These are phyloP conservation scores for Chiloscyllium punctatum DNA, from an alignment of 2,797 vertebrate genomes.

Conservation along the genomic window DNA sequence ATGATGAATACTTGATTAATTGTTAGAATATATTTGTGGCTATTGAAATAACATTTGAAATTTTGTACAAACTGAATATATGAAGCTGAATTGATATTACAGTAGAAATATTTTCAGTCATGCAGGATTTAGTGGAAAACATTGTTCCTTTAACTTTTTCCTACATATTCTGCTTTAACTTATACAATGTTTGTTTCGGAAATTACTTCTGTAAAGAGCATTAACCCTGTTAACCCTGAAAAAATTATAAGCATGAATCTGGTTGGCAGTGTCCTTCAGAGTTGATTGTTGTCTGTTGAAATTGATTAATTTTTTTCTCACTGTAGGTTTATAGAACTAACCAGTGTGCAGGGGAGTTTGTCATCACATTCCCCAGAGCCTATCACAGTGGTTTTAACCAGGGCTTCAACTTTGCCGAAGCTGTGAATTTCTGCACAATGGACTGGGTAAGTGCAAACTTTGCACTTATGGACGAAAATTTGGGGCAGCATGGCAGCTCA, in stretches of 20 bases:
- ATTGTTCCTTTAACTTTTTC: neutral
- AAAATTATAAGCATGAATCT: neutral
- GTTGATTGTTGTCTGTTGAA: neutral
- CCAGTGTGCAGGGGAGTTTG: slow-evolving; percentile 96
- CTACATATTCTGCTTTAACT: neutral
- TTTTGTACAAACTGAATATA: neutral
- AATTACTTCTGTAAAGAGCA: neutral
- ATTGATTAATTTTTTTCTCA: slow-evolving; percentile 38
- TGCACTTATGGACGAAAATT: neutral
- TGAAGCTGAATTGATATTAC: neutral
- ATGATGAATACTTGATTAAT: too few relatives aligned
- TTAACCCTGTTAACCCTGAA: slow-evolving; percentile 5
- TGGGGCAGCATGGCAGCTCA: too few relatives aligned
- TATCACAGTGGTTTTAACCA: slow-evolving; percentile 99
- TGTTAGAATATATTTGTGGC: neutral
- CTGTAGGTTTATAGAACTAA: slow-evolving; percentile 90
- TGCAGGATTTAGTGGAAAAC: neutral
- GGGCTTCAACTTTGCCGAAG: slow-evolving; percentile 98
- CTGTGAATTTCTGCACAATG: slow-evolving; percentile 95
- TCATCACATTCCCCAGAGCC: slow-evolving; percentile 94
- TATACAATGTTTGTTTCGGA: neutral
- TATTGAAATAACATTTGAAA: neutral
- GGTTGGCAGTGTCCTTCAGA: neutral
- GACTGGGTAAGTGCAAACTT: slow-evolving; percentile 77
- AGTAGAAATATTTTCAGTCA: neutral